Evolutionary conservation across 2,888 invertebrate species (phyloP), one percentile per base, ranked within the genome.

Genomic region (Chironomus riparius): DNA sequence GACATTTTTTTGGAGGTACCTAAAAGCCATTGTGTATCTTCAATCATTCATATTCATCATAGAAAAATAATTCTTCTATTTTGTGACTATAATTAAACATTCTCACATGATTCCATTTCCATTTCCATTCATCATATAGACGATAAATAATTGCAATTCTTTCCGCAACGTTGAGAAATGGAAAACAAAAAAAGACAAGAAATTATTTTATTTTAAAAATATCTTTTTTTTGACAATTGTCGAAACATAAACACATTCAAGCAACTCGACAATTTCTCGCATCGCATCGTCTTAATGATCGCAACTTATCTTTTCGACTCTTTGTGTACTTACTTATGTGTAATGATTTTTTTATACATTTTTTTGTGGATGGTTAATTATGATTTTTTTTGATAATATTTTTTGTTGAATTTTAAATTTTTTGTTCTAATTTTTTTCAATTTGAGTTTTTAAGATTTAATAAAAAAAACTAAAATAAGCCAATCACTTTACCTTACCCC

Each of bases 221-320:
- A 56, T 73, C 47, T 24, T 13, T 28, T 47, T 73, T 65, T 12
- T 72, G 73, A 56, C 22, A 73, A 73, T 47, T 73, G 62, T 65
- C 48, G 65, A 73, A 62, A 73, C 73, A 65, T 73, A 73, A 73
- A 65, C 73, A 73, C 61, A 28, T 72, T 56, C 56, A 56, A 56
- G 15, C 1, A 56, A 56, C 2, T n/a, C 15, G 5, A 3, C 56
- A 56, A 56, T 56, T 56, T 6, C 18, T 56, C 56, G 56, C 56
- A 56, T 56, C 56, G 7, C 15, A 56, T 56, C 56, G n/a, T 56
- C 56, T 56, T 56, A 56, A 56, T 56, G 56, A 56, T 56, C 56
- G 15, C 56, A 56, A n/a, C 56, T 56, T 38, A 38, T 38, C 38
- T 38, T 38, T 38, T 38, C 38, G 38, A n/a, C n/a, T n/a, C n/a